These are phyloP conservation scores for Xyrauchen texanus DNA, from an alignment of 2,113 vertebrate genomes.

Conservation along the genomic window DNA sequence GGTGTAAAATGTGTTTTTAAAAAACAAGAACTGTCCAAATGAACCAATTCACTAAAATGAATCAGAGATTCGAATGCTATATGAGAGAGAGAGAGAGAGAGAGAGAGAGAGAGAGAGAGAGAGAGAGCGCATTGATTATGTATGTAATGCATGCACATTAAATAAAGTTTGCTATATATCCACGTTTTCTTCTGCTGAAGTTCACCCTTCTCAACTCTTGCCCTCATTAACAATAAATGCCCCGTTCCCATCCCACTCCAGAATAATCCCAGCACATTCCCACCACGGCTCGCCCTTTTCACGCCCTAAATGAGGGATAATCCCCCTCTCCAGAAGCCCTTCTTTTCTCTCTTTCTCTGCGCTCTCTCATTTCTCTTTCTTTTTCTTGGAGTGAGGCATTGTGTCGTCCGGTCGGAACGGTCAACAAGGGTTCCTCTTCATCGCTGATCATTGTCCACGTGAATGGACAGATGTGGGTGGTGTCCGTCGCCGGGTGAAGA, in stretches of 20 bases:
- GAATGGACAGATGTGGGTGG: conserved; percentile 56
- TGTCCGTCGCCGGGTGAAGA: conserved; percentile 56
- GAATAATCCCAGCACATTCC: conserved; percentile 47
- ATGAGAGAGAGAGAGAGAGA: no score
- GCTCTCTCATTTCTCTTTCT: conserved; percentile 40
- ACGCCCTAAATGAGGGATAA: conserved; percentile 56
- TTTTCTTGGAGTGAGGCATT: conserved; percentile 67
- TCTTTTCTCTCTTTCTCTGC: conserved; percentile 48
- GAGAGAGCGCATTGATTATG: no score
- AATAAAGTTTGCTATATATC: no score
- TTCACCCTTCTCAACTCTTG: not conserved
- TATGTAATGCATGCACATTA: no score
- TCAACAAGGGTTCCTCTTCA: conserved; percentile 85
- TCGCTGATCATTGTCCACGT: conserved; percentile 82
- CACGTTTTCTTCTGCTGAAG: not conserved
- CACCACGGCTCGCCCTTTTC: conserved; percentile 13
- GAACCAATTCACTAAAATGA: no score
- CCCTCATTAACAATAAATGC: not conserved
- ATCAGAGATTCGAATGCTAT: no score
- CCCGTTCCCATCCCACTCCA: conserved; percentile 26
- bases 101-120: no score
- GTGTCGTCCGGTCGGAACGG: conserved; percentile 77
- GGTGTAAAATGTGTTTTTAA: no score
- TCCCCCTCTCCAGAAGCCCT: conserved; percentile 54
- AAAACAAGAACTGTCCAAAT: no score